These are phyloP conservation scores for Beroe forskalii DNA, from an alignment of 37 sponge, comb jelly and placozoan genomes.

Conservation along the genomic window DNA sequence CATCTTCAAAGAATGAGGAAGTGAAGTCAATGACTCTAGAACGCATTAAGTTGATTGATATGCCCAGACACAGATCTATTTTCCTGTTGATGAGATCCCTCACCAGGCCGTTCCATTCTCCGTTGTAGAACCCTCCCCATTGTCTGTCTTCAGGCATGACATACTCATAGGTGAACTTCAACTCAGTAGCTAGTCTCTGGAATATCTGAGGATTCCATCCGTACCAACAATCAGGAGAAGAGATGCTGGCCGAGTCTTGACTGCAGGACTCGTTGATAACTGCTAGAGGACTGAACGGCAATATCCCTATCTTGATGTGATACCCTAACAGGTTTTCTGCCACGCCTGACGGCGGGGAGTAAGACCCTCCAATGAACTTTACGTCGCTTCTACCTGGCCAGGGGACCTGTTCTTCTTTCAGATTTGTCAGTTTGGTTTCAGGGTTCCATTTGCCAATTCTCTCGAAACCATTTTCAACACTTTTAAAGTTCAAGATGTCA, in stretches of 20 bases:
- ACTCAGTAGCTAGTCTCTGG: not conserved
- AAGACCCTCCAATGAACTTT: not conserved
- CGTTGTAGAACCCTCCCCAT: not conserved
- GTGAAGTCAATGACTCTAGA: not conserved
- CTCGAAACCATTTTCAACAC: not conserved
- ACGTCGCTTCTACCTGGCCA: not conserved
- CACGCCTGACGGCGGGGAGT: not conserved
- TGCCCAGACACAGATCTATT: not conserved
- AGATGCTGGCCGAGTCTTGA: not conserved
- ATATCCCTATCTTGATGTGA: conserved; percentile 1
- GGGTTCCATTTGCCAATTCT: not conserved
- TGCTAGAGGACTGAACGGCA: not conserved
- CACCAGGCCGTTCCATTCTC: not conserved
- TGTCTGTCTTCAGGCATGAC: conserved; percentile 1
- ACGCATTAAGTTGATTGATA: conserved; percentile 3
- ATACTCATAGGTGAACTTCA: conserved; percentile 30
- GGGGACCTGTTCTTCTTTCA: not conserved
- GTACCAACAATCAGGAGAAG: conserved; percentile 10
- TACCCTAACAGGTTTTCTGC: not conserved
- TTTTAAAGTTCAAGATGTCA: conserved; percentile 40
- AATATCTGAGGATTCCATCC: conserved; percentile 19
- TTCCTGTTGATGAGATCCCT: not conserved
- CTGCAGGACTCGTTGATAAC: not conserved
- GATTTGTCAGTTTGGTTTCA: not conserved
- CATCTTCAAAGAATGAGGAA: not conserved